phyloP scores from a whole-genome alignment of 2,888 invertebrate genomes.

The Hedychridium roseum region DNA sequence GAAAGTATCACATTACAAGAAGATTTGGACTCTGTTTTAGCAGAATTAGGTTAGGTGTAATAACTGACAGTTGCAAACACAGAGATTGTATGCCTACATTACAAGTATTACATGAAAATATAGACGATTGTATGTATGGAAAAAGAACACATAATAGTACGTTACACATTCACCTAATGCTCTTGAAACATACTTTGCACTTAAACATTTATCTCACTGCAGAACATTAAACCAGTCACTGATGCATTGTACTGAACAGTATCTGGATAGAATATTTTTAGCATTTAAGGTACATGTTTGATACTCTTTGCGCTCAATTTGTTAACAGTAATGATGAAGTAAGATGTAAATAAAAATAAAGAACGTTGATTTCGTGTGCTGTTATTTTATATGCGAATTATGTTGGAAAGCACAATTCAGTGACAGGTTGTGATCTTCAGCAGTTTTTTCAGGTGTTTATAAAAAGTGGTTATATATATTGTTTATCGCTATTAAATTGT shows the following conservation, averaged over 20 bases:
- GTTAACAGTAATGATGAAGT: too few relatives aligned
- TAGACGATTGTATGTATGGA: slow-evolving; percentile 29
- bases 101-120: slow-evolving; percentile 38
- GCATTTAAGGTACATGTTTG: too few relatives aligned
- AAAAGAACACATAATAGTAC: slow-evolving; percentile 24
- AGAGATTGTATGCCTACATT: slow-evolving; percentile 35
- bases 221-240: slow-evolving; percentile 6
- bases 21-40: slow-evolving; percentile 85
- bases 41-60: slow-evolving; percentile 76
- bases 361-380: too few relatives aligned
- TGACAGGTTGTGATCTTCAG: background rate
- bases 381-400: too few relatives aligned
- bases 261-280: too few relatives aligned
- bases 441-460: background rate
- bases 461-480: background rate
- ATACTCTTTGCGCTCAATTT: too few relatives aligned
- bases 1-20: slow-evolving; percentile 80
- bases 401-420: too few relatives aligned
- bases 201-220: slow-evolving; percentile 12
- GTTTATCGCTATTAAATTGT: slow-evolving; percentile 48
- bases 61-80: slow-evolving; percentile 18
- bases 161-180: slow-evolving; percentile 24
- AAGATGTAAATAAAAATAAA: too few relatives aligned
- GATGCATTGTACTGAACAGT: too few relatives aligned
- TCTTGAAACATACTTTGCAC: slow-evolving; percentile 21